Evolutionary conservation across 2,888 invertebrate genomes (phyloP), one percentile per base, ranked within the genome.

Genomic region (Nemurella pictetii): DNA sequence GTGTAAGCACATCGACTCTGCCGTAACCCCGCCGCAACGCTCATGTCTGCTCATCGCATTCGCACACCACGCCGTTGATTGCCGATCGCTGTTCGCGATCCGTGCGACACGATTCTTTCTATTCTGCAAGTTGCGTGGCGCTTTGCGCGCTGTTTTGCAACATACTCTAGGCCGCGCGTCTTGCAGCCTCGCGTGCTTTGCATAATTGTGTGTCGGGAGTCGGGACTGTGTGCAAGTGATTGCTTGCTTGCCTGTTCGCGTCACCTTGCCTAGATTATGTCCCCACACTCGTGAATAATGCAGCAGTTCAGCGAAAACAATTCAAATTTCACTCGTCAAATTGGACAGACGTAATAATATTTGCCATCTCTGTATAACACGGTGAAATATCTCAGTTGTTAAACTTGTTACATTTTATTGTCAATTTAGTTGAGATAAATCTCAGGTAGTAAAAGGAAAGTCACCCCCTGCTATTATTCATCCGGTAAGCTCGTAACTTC

Each of bases 261-360:
- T 26, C 75, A 75, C 26, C 75, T 75, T 75, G 26, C 75, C 55
- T 20, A 55, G 55, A 55, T 55, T 55, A 55, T 55, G 55, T 55
- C 55, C 55, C 55, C 26, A 9, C 75, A 75, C 75, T 26, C 80
- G n/a, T 80, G 35, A 80, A 80, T 80, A 80, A 35, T 35, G 35
- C 80, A 80, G 30, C 80, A 80, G 35, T 32, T 80, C 80, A 26
- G 35, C 55, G 36, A 80, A 80, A 80, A 80, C 80, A 80, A 80
- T 32, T 80, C 80, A 80, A 80, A 80, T 80, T 80, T 80, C 9
- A 80, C 80, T 30, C 30, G 29, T 32, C 29, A 80, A 80, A 80
- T 80, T 35, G 80, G 32, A 32, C 35, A 26, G 75, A 75, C 75
- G 75, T 75, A 75, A 75, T 75, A 75, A 75, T 75, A 75, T 75